Base-by-base conservation (phyloP, 2,888 invertebrate species). In the Branchellion lobata region DNA sequence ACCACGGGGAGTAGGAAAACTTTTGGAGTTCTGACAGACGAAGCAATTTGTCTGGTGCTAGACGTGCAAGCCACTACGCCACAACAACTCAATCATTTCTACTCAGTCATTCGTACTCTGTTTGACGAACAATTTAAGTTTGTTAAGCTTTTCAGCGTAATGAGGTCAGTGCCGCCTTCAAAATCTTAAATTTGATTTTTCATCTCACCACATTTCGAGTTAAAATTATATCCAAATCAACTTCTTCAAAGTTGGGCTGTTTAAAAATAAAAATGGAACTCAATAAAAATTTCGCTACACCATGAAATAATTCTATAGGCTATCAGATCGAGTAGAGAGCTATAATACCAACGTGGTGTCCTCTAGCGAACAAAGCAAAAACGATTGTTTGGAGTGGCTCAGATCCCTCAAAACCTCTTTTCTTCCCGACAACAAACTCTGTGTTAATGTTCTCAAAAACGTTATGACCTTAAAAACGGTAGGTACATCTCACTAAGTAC, bases 1-100 rank as follows among this genome's bases (percentile, higher is more conserved):
- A 88, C 86, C 0, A 84, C 86, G 11, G 87, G 87, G 76, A 87
- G 87, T 81, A 83, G 87, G 8, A 84, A 87, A 3, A 81, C 86
- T 34, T 88, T 88, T 84, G 87, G 88, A 33, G 85, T 87, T 2
- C 84, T 88, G 33, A 85, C 86, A 81, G 87, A 87, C 82, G 85
- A 84, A 68, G 83, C 83, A 14, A 82, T 87, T 2, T 84, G 84
- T 21, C 84, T 88, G 72, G 86, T 88, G 5, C 82, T 87, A 53
- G 87, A 87, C 83, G 85, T 87, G n/a, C 29, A 31, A 57, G 61
- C 24, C 3, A 57, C 61, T 18, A 57, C 3, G 11, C 3, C n/a
- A 5, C n/a, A 57, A 57, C 11, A 57, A 18, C 24, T 57, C n/a
- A 57, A 57, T n/a, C 61, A 57, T n/a, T 57, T 57, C 24, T 57